These are phyloP conservation scores for Emydocephalus ijimae DNA, from an alignment of 2,113 vertebrate genomes.

Conservation along the genomic window DNA sequence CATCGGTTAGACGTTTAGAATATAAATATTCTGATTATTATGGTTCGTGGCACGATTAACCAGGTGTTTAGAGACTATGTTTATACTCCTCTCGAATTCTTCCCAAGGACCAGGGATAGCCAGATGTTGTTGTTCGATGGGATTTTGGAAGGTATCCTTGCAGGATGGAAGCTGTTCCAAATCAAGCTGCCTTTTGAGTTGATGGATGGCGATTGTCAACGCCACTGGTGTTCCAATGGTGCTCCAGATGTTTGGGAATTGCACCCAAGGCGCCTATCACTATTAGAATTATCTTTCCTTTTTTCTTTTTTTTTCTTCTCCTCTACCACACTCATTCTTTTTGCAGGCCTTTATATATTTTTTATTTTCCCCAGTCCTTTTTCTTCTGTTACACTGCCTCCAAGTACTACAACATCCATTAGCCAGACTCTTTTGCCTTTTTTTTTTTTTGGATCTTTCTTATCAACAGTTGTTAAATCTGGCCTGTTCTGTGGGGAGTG, in stretches of 20 bases:
- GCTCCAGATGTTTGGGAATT: background rate
- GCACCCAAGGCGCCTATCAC: background rate
- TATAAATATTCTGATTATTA: background rate
- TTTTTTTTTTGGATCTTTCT: accelerated
- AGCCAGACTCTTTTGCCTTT: background rate
- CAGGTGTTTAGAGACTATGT: background rate
- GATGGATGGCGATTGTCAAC: background rate
- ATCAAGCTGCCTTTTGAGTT: background rate
- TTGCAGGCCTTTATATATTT: background rate
- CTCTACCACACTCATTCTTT: no score
- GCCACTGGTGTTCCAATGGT: background rate
- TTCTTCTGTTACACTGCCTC: background rate
- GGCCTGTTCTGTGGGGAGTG: background rate
- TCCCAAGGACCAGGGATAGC: background rate
- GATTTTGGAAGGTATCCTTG: background rate
- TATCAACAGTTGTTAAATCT: background rate
- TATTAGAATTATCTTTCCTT: background rate
- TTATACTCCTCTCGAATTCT: background rate
- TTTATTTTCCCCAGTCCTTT: background rate
- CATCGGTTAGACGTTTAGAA: background rate
- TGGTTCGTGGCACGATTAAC: background rate
- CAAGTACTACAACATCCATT: background rate
- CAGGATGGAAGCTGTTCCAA: background rate
- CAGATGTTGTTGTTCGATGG: background rate
- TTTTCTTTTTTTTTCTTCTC: no score